Conservation (phyloP, 1,140 invertebrate species). For the Meloidogyne hapla region DNA sequence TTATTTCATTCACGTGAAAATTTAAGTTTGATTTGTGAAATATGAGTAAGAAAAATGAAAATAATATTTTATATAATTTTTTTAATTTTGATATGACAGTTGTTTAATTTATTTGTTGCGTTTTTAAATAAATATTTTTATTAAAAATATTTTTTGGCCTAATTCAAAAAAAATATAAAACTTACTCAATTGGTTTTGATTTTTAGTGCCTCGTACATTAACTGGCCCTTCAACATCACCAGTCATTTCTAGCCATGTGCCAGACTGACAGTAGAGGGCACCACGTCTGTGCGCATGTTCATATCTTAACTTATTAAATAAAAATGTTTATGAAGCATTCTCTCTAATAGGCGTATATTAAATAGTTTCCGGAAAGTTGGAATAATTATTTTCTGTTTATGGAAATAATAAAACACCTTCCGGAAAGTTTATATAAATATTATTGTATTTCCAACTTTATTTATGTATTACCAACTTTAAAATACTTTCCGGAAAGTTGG, state of each 20-base stretch:
- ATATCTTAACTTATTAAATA: slow-evolving; percentile 28
- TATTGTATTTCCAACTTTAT: no score
- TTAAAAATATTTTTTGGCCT: no score
- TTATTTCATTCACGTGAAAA: background rate
- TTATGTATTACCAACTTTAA: no score
- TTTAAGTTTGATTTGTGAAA: background rate
- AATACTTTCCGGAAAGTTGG: background rate
- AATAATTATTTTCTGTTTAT: background rate
- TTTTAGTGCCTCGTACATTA: slow-evolving; percentile 37
- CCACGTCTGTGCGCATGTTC: slow-evolving; percentile 39
- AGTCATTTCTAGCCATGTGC: slow-evolving; percentile 46
- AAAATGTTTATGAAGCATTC: slow-evolving; percentile 4
- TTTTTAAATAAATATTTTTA: background rate
- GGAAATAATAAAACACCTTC: background rate
- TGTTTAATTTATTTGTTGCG: background rate
- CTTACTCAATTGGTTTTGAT: slow-evolving; percentile 44
- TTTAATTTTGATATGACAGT: background rate
- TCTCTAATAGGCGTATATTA: background rate
- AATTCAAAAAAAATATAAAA: background rate
- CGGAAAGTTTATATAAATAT: background rate
- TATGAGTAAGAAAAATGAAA: background rate
- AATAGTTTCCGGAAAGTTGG: background rate
- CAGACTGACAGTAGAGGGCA: slow-evolving; percentile 49
- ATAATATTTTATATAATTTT: background rate
- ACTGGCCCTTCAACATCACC: slow-evolving; percentile 25